Evolutionary conservation across 2,113 vertebrate species (phyloP).

Genomic region (Pygoscelis antarcticus): DNA sequence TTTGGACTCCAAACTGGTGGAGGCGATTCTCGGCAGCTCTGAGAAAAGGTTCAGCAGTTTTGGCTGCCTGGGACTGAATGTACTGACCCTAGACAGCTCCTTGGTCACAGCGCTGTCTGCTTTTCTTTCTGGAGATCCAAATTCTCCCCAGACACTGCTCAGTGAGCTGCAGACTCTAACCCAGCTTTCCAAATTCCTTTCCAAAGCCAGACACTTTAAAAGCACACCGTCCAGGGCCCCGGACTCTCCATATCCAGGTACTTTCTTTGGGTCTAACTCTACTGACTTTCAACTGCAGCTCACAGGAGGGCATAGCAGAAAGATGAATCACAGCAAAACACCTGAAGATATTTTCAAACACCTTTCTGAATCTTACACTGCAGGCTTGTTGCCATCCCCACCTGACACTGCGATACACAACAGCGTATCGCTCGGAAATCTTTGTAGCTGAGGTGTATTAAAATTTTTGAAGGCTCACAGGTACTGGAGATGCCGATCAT

Average conservation of each 20-base stretch:
- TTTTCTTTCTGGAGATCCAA: neutral
- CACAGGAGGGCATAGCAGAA: neutral
- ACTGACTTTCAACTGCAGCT: neutral
- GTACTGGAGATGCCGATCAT: neutral
- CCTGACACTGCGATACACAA: neutral
- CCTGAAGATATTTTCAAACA: neutral
- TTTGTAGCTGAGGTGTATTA: neutral
- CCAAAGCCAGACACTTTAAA: neutral
- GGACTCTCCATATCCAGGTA: neutral
- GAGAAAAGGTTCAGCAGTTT: neutral
- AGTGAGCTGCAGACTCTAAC: neutral
- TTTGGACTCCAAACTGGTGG: neutral
- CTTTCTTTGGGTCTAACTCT: neutral
- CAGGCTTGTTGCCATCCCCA: neutral
- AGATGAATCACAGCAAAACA: neutral
- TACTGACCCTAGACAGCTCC: neutral
- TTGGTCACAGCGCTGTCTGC: neutral
- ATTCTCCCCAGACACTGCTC: neutral
- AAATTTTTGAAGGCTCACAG: neutral
- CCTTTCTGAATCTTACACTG: neutral
- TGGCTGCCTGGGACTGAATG: neutral
- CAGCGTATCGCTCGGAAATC: accelerated
- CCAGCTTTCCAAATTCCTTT: neutral
- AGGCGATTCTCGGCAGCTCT: neutral
- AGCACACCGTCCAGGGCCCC: neutral